Evolutionary conservation across 2,888 invertebrate species (phyloP), one percentile per base, ranked within the genome.

Genomic region (Drosophila testacea): DNA sequence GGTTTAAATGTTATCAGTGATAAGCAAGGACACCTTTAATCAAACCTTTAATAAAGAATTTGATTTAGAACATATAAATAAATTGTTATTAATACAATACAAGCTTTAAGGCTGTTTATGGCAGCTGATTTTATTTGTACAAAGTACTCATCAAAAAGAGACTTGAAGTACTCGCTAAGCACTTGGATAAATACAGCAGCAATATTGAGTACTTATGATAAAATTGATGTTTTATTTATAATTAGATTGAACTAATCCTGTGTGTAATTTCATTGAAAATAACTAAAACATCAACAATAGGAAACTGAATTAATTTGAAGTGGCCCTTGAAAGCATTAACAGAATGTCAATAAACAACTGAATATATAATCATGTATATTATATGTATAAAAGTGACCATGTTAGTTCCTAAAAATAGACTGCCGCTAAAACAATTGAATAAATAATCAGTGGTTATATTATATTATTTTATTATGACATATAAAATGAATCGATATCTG

Each of bases 1-100:
- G 48, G 97, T 97, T 83, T 97, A 94, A 92, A 32, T 30, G 6
- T 28, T 9, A 41, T 41, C 11, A 5, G 7, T 7, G 1, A 13
- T 41, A 7, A 28, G 7, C 27, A 10, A 7, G n/a, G 1, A 0
- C n/a, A 16, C 4, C 16, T 16, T 16, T 16, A 16, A 16, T 16
- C 16, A 16, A 16, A 16, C 16, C 1, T 47, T 47, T 13, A 13
- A 51, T 41, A 30, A 27, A 27, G n/a, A 36, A 10, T 13, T 46
- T 27, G 7, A 10, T 13, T 36, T 0, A 41, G 13, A 13, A 30
- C 22, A 11, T 13, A 5, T 16, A 41, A 44, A 52, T 30, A 34
- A 27, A 51, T 27, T 41, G 7, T 41, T 30, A 16, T 16, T 16
- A 16, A 16, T 1, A 16, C 22, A 28, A 3, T 10, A 10, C 4